Conservation (phyloP, 2,113 vertebrate species). For the Xenus cinereus region DNA sequence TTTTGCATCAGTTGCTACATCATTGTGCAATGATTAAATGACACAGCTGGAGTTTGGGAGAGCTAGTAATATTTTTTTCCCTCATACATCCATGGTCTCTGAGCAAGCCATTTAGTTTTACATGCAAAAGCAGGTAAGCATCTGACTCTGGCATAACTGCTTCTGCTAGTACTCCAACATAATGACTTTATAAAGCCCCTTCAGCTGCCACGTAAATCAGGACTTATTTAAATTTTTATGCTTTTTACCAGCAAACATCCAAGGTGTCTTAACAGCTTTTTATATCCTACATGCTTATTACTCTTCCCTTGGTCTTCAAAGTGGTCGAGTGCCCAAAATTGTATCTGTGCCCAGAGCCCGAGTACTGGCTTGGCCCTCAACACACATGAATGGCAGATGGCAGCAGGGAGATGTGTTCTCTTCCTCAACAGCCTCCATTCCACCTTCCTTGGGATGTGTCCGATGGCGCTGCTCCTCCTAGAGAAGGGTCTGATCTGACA, state of each 20-base stretch:
- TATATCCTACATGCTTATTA: not conserved
- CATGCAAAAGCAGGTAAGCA: not conserved
- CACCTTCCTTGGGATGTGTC: not conserved
- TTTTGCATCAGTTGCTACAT: not conserved
- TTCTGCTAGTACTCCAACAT: not conserved
- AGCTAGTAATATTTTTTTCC: not conserved
- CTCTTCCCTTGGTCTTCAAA: not conserved
- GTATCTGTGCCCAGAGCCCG: accelerated
- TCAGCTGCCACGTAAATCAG: not conserved
- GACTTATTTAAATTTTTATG: not conserved
- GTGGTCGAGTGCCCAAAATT: not conserved
- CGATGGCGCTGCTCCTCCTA: not conserved
- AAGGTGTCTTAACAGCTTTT: not conserved
- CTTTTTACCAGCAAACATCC: not conserved
- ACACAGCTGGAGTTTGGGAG: not conserved
- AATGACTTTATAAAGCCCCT: not conserved
- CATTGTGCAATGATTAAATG: not conserved
- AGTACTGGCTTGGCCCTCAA: not conserved
- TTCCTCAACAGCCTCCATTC: not conserved
- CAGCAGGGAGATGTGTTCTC: not conserved
- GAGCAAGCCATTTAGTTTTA: not conserved
- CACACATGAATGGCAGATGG: not conserved
- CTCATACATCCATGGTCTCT: not conserved
- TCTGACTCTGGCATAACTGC: not conserved
- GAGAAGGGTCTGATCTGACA: not conserved